A percentile compares a stretch with the other conserved stretches of the same genome.
These are phyloP conservation scores for Camponotus floridanus DNA, from an alignment of 1,140 invertebrate genomes.

Conservation along the genomic window DNA sequence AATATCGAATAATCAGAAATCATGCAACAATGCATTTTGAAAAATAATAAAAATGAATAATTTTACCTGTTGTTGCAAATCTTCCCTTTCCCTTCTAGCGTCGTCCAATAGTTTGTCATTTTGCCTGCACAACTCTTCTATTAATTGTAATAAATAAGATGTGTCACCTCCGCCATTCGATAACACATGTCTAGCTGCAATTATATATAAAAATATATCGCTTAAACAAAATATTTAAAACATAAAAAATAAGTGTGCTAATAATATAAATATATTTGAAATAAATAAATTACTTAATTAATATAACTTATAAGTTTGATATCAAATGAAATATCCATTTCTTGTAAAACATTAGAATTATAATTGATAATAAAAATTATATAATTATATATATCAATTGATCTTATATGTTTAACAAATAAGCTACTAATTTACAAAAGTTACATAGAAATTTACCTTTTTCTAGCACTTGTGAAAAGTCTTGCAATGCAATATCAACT, in stretches of 20 bases:
- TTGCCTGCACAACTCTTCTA: constrained; percentile 88
- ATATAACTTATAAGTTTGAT: not conserved
- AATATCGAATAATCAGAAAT: constrained; percentile 71
- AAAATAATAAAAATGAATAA: constrained; percentile 43
- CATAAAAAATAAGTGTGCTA: constrained; percentile 6
- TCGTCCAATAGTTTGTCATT: constrained; percentile 89
- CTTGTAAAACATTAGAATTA: not conserved
- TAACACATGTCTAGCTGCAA: constrained; percentile 85
- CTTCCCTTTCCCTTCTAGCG: constrained; percentile 89
- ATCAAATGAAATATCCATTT: not conserved
- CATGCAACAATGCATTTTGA: constrained; percentile 77
- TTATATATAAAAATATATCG: constrained; percentile 23
- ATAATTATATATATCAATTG: not conserved
- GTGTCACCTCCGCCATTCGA: constrained; percentile 84
- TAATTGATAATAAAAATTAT: not conserved
- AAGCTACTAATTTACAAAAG: constrained; percentile 38
- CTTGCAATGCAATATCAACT: constrained; percentile 77
- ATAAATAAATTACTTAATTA: not conserved
- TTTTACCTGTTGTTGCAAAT: constrained; percentile 90
- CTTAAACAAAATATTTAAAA: constrained; percentile 25
- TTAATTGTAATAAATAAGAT: constrained; percentile 86
- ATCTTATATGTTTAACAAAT: not conserved
- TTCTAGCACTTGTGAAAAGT: constrained; percentile 83
- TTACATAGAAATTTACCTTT: constrained; percentile 76
- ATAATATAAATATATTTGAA: not conserved